Evolutionary conservation across 2,888 invertebrate genomes (phyloP).

Genomic region (Ceratothoa steindachneri): DNA sequence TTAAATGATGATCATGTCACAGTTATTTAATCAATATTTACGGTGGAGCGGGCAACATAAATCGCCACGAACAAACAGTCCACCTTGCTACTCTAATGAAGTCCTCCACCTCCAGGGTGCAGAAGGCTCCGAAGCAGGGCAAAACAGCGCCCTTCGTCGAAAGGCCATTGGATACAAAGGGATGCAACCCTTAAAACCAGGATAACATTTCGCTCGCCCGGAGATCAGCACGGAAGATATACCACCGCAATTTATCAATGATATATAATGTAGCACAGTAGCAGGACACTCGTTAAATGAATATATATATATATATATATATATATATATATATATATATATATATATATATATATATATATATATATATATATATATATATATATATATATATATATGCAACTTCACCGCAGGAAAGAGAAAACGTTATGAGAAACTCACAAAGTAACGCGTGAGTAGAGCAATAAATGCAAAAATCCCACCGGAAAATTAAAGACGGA

Average conservation of each 20-base stretch:
- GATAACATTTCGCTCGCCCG: not conserved
- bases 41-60: constrained; percentile 44
- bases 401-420: no score
- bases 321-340: constrained; percentile 16
- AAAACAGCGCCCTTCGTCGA: not conserved
- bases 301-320: constrained; percentile 18
- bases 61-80: constrained; percentile 24
- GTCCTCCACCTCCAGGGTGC: not conserved
- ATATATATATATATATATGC: constrained; percentile 17
- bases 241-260: not conserved
- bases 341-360: constrained; percentile 9
- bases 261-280: no score
- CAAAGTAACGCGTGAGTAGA: no score
- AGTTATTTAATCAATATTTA: constrained; percentile 48
- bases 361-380: constrained; percentile 3
- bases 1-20: constrained; percentile 48
- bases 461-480: no score
- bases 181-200: not conserved
- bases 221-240: not conserved
- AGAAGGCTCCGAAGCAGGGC: constrained; percentile 2
- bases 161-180: not conserved
- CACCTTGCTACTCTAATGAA: constrained; percentile 19
- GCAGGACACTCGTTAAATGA: not conserved
- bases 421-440: no score
- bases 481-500: no score